Evolutionary conservation across 53 echinoderm and acorn worm species (phyloP).

Genomic region (Mesocentrotus franciscanus): DNA sequence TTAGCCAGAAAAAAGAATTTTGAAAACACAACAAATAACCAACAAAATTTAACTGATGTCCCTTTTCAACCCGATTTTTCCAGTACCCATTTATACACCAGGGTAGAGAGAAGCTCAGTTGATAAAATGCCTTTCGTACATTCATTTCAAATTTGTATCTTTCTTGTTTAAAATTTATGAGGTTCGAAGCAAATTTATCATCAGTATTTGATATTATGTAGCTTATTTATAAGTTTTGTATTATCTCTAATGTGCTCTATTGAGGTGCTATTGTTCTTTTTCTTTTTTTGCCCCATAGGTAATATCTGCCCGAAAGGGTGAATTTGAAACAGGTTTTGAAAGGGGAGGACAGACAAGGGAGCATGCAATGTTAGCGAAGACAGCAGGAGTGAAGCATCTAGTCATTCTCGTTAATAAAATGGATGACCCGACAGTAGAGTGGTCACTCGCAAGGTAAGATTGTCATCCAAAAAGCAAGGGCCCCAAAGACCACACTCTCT

Average conservation of each 20-base stretch:
- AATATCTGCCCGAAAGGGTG: slow-evolving; percentile 97
- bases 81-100: too few species aligned
- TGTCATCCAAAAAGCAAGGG: too few species aligned
- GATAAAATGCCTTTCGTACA: too few species aligned
- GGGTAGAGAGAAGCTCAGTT: too few species aligned
- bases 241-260: neutral
- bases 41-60: too few species aligned
- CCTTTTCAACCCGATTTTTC: too few species aligned
- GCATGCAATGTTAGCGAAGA: slow-evolving; percentile 98
- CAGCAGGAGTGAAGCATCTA: slow-evolving; percentile 98
- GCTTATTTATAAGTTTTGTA: neutral
- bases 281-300: slow-evolving; percentile 70
- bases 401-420: slow-evolving; percentile 98
- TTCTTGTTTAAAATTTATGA: too few species aligned
- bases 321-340: slow-evolving; percentile 99
- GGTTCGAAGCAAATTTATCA: too few species aligned
- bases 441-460: slow-evolving; percentile 84
- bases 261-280: neutral
- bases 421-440: slow-evolving; percentile 95
- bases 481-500: neutral
- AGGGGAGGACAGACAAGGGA: slow-evolving; percentile 97
- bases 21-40: too few species aligned
- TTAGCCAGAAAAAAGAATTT: too few species aligned
- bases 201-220: too few species aligned
- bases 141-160: too few species aligned